Evolutionary conservation across 2,888 invertebrate species (phyloP), one percentile per base, ranked within the genome.

Genomic region (Drosophila algonquin): DNA sequence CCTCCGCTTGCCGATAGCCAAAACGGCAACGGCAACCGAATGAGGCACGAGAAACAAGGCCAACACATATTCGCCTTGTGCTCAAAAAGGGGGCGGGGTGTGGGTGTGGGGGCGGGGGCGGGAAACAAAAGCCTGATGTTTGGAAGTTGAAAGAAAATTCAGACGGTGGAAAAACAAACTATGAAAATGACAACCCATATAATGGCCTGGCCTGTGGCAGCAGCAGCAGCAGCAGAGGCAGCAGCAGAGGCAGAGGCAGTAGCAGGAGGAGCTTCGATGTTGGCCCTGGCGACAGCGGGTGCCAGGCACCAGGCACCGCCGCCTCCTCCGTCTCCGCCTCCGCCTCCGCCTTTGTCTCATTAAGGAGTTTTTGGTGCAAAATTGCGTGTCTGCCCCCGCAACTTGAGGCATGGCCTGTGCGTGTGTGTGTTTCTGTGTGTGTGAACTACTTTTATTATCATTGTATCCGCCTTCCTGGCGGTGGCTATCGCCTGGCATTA

Each of bases 211-310:
- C 32, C 32, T 32, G 7, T 7, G 8, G 27, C 27, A 27, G 7
- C 27, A 27, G 27, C 27, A 24, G 27, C 21, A 10, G 24, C 24
- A 10, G 24, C 16, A 7, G 7, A 1, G 1, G 27, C 27, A 27
- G 27, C 27, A 27, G 27, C 27, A n/a, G 18, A 18, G 18, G 18
- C 18, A 18, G 18, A 18, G 27, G 27, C 27, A 24, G 27, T n/a
- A n/a, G n/a, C 21, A 10, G 24, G 16, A 45, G 30, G 24, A 51
- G 10, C 40, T 21, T 35, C 30, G 27, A 35, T 18, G 58, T 64
- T 30, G 73, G 53, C 62, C 53, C 60, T 77, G 81, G 88, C 72
- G 87, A 74, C 89, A 89, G 71, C 74, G 75, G 76, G 86, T 86
- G 79, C 86, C 89, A 87, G 77, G 30, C 30, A 30, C 30, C 24